Evolutionary conservation across 2,113 vertebrate species (phyloP).

Genomic region (Brachyhypopomus gauderio): DNA sequence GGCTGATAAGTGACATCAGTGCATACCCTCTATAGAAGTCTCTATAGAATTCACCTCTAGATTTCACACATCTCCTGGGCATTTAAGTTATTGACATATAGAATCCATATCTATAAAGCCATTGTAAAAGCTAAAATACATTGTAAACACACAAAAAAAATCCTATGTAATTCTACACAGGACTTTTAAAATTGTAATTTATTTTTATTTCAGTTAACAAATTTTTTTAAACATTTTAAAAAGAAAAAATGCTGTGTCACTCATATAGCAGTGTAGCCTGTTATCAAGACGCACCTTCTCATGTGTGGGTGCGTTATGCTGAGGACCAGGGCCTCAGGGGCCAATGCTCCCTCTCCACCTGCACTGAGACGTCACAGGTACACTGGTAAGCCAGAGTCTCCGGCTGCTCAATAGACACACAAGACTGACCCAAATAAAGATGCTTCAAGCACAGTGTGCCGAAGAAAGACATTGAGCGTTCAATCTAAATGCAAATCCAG

Average conservation of each 20-base stretch:
- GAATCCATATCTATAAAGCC: no score
- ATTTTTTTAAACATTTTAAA: no score
- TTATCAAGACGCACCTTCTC: not conserved
- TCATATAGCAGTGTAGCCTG: not conserved
- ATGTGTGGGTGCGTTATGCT: not conserved
- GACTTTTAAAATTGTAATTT: no score
- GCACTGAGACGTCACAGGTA: constrained; percentile 1
- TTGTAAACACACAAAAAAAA: no score
- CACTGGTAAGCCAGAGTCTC: not conserved
- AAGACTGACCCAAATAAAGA: not conserved
- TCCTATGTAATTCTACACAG: no score
- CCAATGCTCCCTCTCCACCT: constrained; percentile 5
- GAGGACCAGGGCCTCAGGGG: not conserved
- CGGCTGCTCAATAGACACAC: constrained; percentile 30
- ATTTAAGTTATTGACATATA: no score
- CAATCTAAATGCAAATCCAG: constrained; percentile 57
- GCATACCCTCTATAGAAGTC: no score
- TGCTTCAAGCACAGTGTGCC: constrained; percentile 1
- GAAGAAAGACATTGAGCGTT: constrained; percentile 20
- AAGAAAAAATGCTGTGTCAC: not conserved
- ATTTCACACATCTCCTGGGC: no score
- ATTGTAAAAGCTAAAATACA: no score
- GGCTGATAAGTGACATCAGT: no score
- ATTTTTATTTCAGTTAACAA: no score
- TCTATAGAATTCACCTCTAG: no score